Evolutionary conservation across 2,888 invertebrate genomes (phyloP).

Genomic region (Drosophila atripex): DNA sequence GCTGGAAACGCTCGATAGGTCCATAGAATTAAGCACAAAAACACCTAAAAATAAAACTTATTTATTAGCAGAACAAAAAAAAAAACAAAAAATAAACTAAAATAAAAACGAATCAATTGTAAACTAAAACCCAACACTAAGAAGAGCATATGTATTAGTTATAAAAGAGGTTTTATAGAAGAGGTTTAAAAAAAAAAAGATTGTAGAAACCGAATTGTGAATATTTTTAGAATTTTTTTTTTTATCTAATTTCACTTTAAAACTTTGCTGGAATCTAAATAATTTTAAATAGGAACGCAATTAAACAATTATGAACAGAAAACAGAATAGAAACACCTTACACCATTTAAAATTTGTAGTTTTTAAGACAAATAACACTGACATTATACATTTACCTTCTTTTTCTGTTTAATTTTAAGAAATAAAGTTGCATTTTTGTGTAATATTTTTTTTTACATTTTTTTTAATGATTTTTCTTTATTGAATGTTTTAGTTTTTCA

Average conservation of each 20-base stretch:
- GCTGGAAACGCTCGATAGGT: background rate
- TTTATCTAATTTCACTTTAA: background rate
- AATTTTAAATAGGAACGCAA: no score
- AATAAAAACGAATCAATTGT: background rate
- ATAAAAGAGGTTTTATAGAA: background rate
- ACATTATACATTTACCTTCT: no score
- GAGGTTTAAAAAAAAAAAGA: background rate
- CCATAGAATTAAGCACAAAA: background rate
- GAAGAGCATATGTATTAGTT: background rate
- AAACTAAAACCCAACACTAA: background rate
- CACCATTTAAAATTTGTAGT: no score
- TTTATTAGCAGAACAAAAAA: background rate
- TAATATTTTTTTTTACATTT: conserved; percentile 10
- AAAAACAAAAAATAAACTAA: no score
- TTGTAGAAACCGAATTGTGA: background rate
- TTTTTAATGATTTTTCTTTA: conserved; percentile 44
- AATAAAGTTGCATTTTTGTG: background rate
- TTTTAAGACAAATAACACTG: no score
- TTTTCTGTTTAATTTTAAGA: background rate
- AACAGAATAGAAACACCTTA: no score
- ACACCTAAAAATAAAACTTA: background rate
- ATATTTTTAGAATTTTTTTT: background rate
- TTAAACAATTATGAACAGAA: no score
- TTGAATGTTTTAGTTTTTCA: conserved; percentile 43
- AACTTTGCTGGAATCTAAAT: background rate